These are phyloP conservation scores for Hippolais icterina DNA, from an alignment of 2,113 vertebrate species.

Conservation along the genomic window DNA sequence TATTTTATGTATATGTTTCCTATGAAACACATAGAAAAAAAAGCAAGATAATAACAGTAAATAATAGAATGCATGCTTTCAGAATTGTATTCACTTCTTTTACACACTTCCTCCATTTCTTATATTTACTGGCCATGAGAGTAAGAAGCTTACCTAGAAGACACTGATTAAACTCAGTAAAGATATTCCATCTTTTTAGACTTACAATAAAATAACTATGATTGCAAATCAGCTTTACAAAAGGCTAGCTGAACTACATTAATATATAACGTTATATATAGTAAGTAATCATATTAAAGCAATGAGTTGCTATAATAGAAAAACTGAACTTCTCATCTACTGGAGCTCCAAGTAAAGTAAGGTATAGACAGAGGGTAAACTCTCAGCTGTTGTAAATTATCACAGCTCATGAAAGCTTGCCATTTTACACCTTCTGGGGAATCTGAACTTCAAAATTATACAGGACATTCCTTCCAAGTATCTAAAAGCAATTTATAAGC, in stretches of 20 bases:
- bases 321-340: neutral
- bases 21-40: neutral
- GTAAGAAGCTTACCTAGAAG: neutral
- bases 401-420: constrained; percentile 36
- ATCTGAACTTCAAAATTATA: constrained; percentile 52
- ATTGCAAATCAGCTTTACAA: neutral
- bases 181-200: neutral
- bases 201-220: neutral
- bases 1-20: neutral
- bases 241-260: neutral
- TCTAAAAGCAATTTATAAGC: constrained; percentile 24
- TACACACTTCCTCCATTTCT: neutral
- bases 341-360: neutral
- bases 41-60: neutral
- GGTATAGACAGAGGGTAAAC: constrained; percentile 45
- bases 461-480: constrained; percentile 32
- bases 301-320: neutral
- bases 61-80: neutral
- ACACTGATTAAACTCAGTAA: neutral
- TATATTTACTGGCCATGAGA: neutral
- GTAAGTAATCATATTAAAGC: neutral
- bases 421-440: constrained; percentile 54
- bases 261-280: neutral
- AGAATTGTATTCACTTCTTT: neutral
- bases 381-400: constrained; percentile 48